Evolutionary conservation across 2,797 vertebrate species (phyloP), one percentile per base, ranked within the genome.

Genomic region (Cuculus canorus): DNA sequence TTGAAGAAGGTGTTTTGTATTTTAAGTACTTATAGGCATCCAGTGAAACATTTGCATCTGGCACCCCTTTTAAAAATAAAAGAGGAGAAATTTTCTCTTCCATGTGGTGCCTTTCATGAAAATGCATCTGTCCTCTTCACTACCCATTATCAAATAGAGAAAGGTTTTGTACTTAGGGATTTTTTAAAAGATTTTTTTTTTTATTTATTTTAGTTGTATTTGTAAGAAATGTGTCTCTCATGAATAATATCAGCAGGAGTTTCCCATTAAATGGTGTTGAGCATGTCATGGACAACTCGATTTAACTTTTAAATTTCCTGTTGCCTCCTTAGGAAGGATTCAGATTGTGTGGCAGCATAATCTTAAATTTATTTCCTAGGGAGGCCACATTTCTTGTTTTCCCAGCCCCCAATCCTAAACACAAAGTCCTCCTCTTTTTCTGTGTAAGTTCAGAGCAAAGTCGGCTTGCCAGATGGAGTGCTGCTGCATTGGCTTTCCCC

Each of bases 11-110:
- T 94, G 95, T 95, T 97, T 96, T 97, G 92, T 96, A 90, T 96
- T 96, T 97, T 96, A 96, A 96, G 97, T 96, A 96, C 92, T 95
- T 97, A 92, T 66, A 95, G 95, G 86, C 91, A 41, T 92, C 94
- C 95, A 96, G 90, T 93, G 96, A 92, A 98, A 95, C 94, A 95
- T 96, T 97, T 96, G 96, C 96, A 97, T 97, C 96, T 97, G 96
- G 97, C 57, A 82, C 94, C 94, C 92, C 97, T 97, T 91, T 94
- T 96, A 93, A 95, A 96, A 97, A 95, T 95, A 88, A 95, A 96
- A 95, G 86, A 88, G 93, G 65, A 90, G 84, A 93, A 88, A 89
- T 90, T 96, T 93, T 91, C 71, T 89, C 90, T 96, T 95, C 96
- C 91, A 76, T 85, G 70, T 97, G 97, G 96, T 92, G 95, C 96